A percentile compares a stretch with the other conserved stretches of the same genome.
phyloP scores from a whole-genome alignment of 1,140 invertebrate genomes.

The Drosophila nannoptera region DNA sequence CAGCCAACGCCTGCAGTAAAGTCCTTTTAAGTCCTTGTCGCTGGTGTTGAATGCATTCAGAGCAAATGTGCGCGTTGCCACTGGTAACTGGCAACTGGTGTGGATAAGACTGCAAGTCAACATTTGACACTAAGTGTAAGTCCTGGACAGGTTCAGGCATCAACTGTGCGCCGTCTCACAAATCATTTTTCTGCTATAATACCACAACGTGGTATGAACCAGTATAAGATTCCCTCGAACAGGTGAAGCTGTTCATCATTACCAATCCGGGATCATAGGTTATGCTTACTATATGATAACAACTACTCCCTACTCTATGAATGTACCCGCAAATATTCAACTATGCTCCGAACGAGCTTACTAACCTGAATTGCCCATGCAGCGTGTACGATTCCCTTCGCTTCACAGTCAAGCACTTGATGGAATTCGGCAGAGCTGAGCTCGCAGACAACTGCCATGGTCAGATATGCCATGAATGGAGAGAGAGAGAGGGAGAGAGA shows the following conservation, averaged over 20 bases:
- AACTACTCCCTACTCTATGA: too few species aligned
- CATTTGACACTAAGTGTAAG: neutral
- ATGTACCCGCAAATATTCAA: neutral
- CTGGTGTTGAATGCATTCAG: conserved; percentile 8
- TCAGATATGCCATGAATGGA: conserved; percentile 25
- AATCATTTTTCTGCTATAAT: neutral
- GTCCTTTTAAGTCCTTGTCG: conserved; percentile 16
- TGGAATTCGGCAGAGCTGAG: conserved; percentile 59
- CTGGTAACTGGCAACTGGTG: neutral
- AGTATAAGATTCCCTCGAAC: too few species aligned
- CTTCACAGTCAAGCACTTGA: conserved; percentile 49
- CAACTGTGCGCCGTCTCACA: too few species aligned
- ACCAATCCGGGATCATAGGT: too few species aligned
- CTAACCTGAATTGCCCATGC: conserved; percentile 42
- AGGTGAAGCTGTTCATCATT: too few species aligned
- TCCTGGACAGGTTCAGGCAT: neutral
- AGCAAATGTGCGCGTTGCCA: neutral
- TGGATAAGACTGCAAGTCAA: conserved; percentile 10
- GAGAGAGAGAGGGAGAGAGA: conserved; percentile 9
- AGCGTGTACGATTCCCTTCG: conserved; percentile 60
- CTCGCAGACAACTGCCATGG: conserved; percentile 29
- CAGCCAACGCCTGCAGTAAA: neutral
- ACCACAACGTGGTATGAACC: too few species aligned
- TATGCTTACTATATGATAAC: too few species aligned
- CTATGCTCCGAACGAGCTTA: conserved; percentile 31